A percentile compares a stretch with the other conserved stretches of the same genome.
phyloP scores from a whole-genome alignment of 2,797 vertebrate genomes.

The Tamandua tetradactyla region DNA sequence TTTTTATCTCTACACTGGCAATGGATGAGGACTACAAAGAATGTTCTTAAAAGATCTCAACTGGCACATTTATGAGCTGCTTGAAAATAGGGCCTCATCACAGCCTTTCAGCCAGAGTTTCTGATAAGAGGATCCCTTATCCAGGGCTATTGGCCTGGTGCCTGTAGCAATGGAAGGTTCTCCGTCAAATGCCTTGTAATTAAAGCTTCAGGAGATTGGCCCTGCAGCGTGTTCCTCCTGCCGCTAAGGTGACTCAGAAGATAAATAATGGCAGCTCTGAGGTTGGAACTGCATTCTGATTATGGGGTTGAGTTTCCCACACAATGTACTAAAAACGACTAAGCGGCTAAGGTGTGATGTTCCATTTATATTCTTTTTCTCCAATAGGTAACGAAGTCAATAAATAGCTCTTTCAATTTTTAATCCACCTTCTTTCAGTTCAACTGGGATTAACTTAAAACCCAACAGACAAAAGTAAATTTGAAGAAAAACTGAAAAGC shows the following conservation, averaged over 20 bases:
- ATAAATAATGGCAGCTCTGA: background rate
- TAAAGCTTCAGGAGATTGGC: conserved; percentile 49
- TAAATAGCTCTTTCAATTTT: conserved; percentile 51
- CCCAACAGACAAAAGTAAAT: conserved; percentile 41
- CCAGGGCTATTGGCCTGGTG: background rate
- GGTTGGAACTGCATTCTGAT: background rate
- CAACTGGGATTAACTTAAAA: conserved; percentile 58
- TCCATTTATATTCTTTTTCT: conserved; percentile 34
- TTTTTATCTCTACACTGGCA: conserved; percentile 39
- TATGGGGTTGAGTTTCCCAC: background rate
- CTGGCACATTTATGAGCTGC: background rate
- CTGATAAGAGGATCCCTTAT: background rate
- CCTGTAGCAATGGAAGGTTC: background rate
- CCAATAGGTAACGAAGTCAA: conserved; percentile 37
- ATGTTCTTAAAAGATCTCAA: conserved; percentile 4
- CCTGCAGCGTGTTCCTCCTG: background rate
- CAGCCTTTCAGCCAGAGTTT: background rate
- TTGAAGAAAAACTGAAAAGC: conserved; percentile 40
- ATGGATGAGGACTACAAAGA: conserved; percentile 39
- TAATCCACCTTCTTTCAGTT: conserved; percentile 51
- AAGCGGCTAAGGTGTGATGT: conserved; percentile 16
- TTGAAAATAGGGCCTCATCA: background rate
- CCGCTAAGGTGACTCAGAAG: background rate
- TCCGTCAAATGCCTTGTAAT: conserved; percentile 39
- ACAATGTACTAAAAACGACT: conserved; percentile 7